Base-by-base conservation (phyloP, 2,113 vertebrate species). In the Saimiri boliviensis region DNA sequence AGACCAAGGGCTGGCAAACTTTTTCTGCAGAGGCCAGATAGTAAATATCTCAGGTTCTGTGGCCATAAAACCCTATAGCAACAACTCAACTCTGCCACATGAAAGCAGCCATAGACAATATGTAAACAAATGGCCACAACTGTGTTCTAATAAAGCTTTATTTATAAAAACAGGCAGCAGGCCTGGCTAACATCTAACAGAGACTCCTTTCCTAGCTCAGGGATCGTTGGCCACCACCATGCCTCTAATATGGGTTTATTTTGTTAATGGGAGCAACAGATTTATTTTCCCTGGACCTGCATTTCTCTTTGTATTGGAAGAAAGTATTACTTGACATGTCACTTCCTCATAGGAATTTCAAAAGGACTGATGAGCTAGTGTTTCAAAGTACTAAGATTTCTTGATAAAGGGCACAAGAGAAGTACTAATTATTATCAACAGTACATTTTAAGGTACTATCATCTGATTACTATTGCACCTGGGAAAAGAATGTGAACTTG, bases 341-440 rank as follows among this genome's bases (percentile, higher is more conserved):
- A 94, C 21, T 56, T 94, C 30, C 32, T 91, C 49, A 76, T 4
- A 94, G 49, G 14, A 56, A 87, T 97, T 96, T 97, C 87, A 91
- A 95, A 97, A 56, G 58, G 27, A 79, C 70, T 94, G 58, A 77
- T 93, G 70, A 97, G 56, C 17, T 86, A 49, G n/a, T 68, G 37
- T 87, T 94, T 98, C 63, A 93, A 86, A 94, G 68, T 86, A 86
- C 86, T 56, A 86, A 60, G 35, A 81, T 97, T 94, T 94, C 82
- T 91, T 96, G 85, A 96, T 86, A 84, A 97, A 96, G 86, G 83
- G 13, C 35, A 92, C 2, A 94, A 95, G 66, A 96, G 52, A 97
- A 96, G 74, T 82, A 93, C 76, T 96, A 97, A 94, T 96, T 95
- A 89, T 68, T 93, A 92, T 77, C 94, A 95, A 85, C 6, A 73